phyloP scores from a whole-genome alignment of 2,888 invertebrate species.

The Cantharis flavilabris region DNA sequence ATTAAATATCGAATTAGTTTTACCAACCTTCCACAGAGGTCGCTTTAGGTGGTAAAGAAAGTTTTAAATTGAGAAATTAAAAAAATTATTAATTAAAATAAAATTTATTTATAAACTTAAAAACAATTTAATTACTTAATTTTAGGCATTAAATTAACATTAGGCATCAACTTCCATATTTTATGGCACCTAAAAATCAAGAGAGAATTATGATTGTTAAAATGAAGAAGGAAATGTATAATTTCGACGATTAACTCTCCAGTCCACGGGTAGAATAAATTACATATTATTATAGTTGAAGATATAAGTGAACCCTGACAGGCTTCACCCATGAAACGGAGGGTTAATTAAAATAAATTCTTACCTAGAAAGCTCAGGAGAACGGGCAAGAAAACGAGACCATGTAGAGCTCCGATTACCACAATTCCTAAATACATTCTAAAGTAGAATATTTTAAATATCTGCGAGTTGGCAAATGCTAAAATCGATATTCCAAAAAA shows the following conservation, averaged over 20 bases:
- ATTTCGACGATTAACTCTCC: no score
- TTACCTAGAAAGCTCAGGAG: slow-evolving; percentile 67
- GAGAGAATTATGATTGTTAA: no score
- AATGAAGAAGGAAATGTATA: no score
- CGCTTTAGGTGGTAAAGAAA: no score
- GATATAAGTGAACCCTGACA: no score
- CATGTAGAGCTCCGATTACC: slow-evolving; percentile 87
- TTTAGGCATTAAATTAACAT: no score
- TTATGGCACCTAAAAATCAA: not conserved
- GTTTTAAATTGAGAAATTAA: not conserved
- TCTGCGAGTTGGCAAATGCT: slow-evolving; percentile 89
- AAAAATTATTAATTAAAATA: not conserved
- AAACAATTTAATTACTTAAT: not conserved
- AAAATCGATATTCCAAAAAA: slow-evolving; percentile 88
- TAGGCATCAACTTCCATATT: not conserved
- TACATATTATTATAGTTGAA: no score
- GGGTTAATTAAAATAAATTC: no score
- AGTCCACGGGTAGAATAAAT: no score
- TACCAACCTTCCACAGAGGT: no score
- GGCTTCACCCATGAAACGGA: no score
- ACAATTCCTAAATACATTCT: slow-evolving; percentile 96
- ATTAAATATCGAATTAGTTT: no score
- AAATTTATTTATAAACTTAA: not conserved
- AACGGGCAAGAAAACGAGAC: slow-evolving; percentile 89
- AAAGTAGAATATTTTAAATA: slow-evolving; percentile 92